Evolutionary conservation across 2,888 invertebrate genomes (phyloP), one percentile per base, ranked within the genome.

Genomic region (Tetragonisca angustula): DNA sequence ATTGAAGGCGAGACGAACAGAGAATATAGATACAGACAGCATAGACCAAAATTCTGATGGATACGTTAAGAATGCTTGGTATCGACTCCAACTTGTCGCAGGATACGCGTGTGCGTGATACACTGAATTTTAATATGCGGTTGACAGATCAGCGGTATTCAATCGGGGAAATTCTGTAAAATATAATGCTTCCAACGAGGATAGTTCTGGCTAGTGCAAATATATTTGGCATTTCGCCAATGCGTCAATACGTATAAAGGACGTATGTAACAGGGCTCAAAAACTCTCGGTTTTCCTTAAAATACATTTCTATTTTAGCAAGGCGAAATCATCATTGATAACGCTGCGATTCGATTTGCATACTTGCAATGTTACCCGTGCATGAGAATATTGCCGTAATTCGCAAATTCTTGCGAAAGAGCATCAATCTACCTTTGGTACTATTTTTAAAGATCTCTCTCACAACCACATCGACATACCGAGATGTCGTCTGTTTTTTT

Each of bases 251-350:
- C 3, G 32, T 36, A 36, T 36, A 36, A n/a, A n/a, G 32, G 4
- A 32, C 32, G 32, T 4, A 4, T 32, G 32, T 32, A 32, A 32
- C 1, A 43, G 9, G 43, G 43, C 75, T 76, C 43, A 56, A 79
- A 76, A 76, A 76, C 61, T 62, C 36, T 79, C 62, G 67, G 59
- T 79, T 79, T 79, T 56, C 79, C 83, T 70, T 83, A 85, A 85
- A 85, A 83, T 83, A 83, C n/a, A 76, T 76, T 73, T 74, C 79
- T 76, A 79, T 85, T 79, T 79, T 62, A 32, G 67, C 32, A 79
- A 61, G 43, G 11, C 24, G 21, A 84, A 62, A 78, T 43, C 43
- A 9, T 19, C 61, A 61, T 50, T 74, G 73, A 81, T 81, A 74
- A 70, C 54, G n/a, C 36, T 24, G 17, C 62, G 50, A 11, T 0